phyloP scores from a whole-genome alignment of 2,113 vertebrate genomes.

The Zosterops japonicus region DNA sequence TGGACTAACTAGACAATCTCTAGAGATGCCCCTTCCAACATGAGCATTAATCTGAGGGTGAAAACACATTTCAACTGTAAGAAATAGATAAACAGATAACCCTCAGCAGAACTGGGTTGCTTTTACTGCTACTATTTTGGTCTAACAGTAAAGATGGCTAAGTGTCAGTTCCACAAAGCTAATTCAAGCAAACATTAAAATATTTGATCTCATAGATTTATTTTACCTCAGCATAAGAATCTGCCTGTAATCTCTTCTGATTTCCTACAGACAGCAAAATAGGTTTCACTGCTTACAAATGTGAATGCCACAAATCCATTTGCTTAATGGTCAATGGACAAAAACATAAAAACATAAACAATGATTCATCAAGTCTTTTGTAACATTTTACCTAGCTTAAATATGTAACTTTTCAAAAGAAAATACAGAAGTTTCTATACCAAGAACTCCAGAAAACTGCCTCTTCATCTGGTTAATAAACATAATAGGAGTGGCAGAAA shows the following conservation, averaged over 20 bases:
- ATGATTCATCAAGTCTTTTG: not conserved
- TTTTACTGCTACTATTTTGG: not conserved
- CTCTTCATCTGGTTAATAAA: not conserved
- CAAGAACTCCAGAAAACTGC: constrained; percentile 8
- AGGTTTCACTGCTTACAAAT: not conserved
- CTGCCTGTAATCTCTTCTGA: not conserved
- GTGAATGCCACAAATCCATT: not conserved
- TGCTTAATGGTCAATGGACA: not conserved
- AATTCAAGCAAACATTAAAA: not conserved
- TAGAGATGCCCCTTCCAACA: not conserved
- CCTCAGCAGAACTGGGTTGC: not conserved
- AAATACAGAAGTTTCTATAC: not conserved
- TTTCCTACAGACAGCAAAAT: not conserved
- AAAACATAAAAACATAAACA: not conserved
- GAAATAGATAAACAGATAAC: not conserved
- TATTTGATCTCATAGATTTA: not conserved
- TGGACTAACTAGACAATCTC: not conserved
- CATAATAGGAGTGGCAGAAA: not conserved
- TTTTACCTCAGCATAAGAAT: not conserved
- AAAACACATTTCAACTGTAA: not conserved
- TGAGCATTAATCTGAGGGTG: not conserved
- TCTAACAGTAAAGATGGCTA: not conserved
- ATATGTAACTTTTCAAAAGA: not conserved
- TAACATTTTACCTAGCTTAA: not conserved
- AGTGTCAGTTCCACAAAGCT: not conserved